Conservation (phyloP, 2,888 invertebrate species). For the Seladonia tumulorum region DNA sequence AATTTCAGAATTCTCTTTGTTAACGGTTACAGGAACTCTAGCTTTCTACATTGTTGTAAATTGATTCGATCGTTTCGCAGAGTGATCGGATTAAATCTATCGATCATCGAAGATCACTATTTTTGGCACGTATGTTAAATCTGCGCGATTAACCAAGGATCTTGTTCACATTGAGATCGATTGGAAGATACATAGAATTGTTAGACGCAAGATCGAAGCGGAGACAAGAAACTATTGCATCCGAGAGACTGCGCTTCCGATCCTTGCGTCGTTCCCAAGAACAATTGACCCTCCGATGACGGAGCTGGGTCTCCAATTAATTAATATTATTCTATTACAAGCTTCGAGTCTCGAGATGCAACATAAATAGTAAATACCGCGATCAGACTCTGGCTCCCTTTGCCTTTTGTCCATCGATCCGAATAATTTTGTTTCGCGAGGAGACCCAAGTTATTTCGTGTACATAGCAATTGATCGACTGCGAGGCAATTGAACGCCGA, state of each 20-base stretch:
- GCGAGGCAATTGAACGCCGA: background rate
- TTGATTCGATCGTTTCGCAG: background rate
- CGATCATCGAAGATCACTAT: too few species aligned
- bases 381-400: background rate
- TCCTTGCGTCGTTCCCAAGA: background rate
- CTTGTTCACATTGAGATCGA: too few species aligned
- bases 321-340: background rate
- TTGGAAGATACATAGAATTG: background rate
- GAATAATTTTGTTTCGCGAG: background rate
- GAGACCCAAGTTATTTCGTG: background rate
- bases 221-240: background rate
- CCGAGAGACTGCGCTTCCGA: background rate
- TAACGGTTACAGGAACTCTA: background rate
- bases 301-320: background rate
- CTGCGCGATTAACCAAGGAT: too few species aligned
- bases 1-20: background rate
- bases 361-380: background rate
- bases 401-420: background rate
- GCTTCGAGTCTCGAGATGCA: background rate
- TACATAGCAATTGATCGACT: constrained; percentile 5
- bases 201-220: background rate
- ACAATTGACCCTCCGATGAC: background rate
- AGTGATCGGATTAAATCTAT: background rate
- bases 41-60: background rate
- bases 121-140: too few species aligned